These are phyloP conservation scores for Ophonus ardosiacus DNA, from an alignment of 2,888 invertebrate genomes.

Conservation along the genomic window DNA sequence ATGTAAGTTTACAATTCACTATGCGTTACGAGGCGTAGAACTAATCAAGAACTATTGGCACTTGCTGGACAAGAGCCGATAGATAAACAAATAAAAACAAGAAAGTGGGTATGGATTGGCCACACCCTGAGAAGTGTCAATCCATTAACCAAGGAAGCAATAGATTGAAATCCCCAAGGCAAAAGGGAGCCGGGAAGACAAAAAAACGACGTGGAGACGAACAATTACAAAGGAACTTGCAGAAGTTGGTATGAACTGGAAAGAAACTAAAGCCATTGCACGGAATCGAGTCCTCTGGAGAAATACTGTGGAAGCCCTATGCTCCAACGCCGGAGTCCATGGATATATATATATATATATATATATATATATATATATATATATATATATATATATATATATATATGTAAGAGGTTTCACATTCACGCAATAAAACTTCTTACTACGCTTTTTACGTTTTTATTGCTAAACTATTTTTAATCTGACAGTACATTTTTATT, in stretches of 20 bases:
- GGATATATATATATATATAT: constrained; percentile 1
- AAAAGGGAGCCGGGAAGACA: neutral
- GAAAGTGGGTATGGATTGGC: constrained; percentile 31
- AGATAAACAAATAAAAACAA: constrained; percentile 28
- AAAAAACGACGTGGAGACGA: constrained; percentile 1
- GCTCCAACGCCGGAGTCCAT: constrained; percentile 3
- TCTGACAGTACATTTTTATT: too few relatives aligned
- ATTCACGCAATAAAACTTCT: too few relatives aligned
- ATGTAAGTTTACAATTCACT: too few relatives aligned
- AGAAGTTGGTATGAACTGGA: neutral
- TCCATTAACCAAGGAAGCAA: neutral
- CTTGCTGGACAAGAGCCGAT: constrained; percentile 28
- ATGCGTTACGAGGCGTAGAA: too few relatives aligned
- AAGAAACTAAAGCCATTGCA: too few relatives aligned
- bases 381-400: too few relatives aligned
- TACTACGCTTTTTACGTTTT: too few relatives aligned
- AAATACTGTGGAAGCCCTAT: neutral
- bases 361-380: too few relatives aligned
- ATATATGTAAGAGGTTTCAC: too few relatives aligned
- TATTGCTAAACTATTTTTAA: too few relatives aligned
- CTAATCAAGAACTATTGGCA: constrained; percentile 5
- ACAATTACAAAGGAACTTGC: neutral
- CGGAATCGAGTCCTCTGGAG: too few relatives aligned
- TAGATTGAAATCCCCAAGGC: constrained; percentile 16
- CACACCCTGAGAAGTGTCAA: constrained; percentile 3